Base-by-base conservation (phyloP, 2,888 invertebrate genomes). In the Acronicta psi region DNA sequence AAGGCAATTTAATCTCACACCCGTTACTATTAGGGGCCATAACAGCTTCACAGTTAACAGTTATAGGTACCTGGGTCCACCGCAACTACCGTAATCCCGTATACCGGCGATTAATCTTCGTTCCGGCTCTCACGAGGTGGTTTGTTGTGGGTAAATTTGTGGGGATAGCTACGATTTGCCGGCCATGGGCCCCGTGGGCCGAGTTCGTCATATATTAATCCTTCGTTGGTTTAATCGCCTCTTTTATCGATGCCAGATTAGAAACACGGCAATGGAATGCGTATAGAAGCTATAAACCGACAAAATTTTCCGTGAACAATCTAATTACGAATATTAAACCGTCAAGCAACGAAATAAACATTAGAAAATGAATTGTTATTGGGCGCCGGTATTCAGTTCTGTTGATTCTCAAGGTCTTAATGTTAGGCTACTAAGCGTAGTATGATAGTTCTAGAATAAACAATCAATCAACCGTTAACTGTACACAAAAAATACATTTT, bases 111-210 rank as follows among this genome's bases (percentile, higher is more conserved):
- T 90, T 89, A 89, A 90, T 90, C 89, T 90, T 90, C 88, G 89
- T 90, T 89, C 82, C 84, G 82, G 84, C 88, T 86, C 88, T 89
- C 88, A 88, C 88, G 90, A 88, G 91, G 88, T 88, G 88, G 89
- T 89, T 87, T 88, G 90, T 88, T 90, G 85, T 83, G 88, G 90
- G 89, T 87, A 85, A 89, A 91, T 90, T 90, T 89, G 91, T 87
- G 90, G 90, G 87, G 85, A 88, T 86, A 82, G 87, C 86, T 83
- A 83, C 87, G 87, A 90, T 90, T 89, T 90, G 88, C 87, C 82
- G 82, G 83, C 84, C 87, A 87, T 83, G 80, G 83, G 84, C 83
- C 89, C 84, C 87, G 73, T 78, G 89, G 86, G 88, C 80, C 85
- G 82, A 88, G 86, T 89, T 85, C 86, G 87, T 90, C 89, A 90